Base-by-base conservation (phyloP, 2,888 invertebrate species). In the Drosophila nigricruria region DNA sequence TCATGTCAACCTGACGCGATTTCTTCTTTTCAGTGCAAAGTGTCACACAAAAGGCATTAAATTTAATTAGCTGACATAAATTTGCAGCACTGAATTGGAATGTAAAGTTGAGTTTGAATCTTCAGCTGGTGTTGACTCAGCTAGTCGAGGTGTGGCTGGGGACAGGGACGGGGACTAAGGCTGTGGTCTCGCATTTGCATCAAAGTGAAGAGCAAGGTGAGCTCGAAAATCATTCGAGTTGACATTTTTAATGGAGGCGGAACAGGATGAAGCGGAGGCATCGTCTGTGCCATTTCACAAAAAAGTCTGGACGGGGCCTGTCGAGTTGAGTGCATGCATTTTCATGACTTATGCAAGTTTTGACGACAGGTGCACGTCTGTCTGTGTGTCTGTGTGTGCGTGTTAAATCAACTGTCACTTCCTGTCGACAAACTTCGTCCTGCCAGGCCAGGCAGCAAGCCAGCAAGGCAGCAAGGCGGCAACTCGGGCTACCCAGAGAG, bases 341-440 rank as follows among this genome's bases (percentile, higher is more conserved):
- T 86, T 72, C 84, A 84, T 84, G 84, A 84, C 84, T 84, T 86
- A 83, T 86, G 86, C 84, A 84, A 84, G 74, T 84, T 82, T 83
- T 81, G 86, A 84, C 82, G 84, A 82, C 84, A 84, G 86, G 82
- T 84, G 86, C 82, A 81, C 70, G 70, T 70, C 82, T 68, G 45
- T 63, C 34, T 56, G 16, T 14, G 30, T 67, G 54, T 57, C 9
- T 30, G 62, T 52, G 75, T 66, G 61, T 65, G 69, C 74, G 82
- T 86, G 84, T 86, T 84, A 84, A 84, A 84, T 84, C 84, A 84
- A 83, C 86, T 86, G 84, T 83, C 84, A 83, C 82, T 84, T 84
- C 86, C 86, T 83, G 82, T 77, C 74, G 80, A 77, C 80, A 84
- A 84, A 84, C 80, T 84, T 86, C 74, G 81, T 79, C 86, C 82